Percentiles rank a stretch among this genome's conserved stretches.
Evolutionary conservation across 2,797 vertebrate genomes (phyloP).

Genomic region (Darevskia nairensis): DNA sequence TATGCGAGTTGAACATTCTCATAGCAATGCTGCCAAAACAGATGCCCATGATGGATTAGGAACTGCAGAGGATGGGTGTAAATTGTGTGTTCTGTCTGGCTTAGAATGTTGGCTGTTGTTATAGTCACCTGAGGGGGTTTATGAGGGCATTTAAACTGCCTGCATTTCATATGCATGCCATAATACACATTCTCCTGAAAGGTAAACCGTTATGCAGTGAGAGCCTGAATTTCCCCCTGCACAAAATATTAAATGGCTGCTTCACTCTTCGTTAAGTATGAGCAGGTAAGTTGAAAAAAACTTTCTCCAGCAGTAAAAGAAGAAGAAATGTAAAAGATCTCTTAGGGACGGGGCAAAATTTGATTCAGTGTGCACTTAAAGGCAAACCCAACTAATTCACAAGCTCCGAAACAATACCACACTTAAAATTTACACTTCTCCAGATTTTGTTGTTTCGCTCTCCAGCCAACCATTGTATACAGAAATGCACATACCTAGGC

Average conservation of each 20-base stretch:
- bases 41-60: neutral
- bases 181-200: constrained; percentile 1
- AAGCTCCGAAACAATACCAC: no score
- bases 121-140: neutral
- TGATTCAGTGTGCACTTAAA: no score
- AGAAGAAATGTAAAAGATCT: neutral
- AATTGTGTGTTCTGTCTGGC: neutral
- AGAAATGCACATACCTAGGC: no score
- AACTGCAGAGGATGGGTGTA: neutral
- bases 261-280: constrained; percentile 16
- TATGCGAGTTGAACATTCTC: neutral
- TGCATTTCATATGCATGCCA: neutral
- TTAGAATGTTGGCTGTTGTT: constrained; percentile 9
- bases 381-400: no score
- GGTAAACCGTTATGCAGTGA: accelerated
- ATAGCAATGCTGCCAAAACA: neutral
- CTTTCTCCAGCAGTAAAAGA: neutral
- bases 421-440: no score
- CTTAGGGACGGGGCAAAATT: no score
- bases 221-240: accelerated
- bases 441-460: no score
- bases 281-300: neutral
- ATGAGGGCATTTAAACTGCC: constrained; percentile 24
- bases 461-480: no score
- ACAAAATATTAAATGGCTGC: constrained; percentile 4